phyloP scores from a whole-genome alignment of 2,113 vertebrate genomes.

The Pterocles orientalis region DNA sequence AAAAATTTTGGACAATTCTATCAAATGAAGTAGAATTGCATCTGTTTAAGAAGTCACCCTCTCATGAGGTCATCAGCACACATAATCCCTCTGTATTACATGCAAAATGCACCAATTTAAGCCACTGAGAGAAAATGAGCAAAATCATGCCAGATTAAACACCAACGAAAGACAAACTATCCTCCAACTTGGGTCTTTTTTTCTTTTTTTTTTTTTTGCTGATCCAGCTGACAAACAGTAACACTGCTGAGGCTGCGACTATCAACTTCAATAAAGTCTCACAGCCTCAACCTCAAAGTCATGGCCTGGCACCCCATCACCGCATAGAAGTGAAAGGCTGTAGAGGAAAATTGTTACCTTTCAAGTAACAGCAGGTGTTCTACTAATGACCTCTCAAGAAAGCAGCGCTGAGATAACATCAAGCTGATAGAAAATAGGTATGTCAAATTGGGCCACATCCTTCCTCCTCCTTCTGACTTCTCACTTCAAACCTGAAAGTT shows the following conservation, averaged over 20 bases:
- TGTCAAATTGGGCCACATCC: neutral
- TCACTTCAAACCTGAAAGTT: neutral
- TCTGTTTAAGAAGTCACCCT: neutral
- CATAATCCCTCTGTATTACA: neutral
- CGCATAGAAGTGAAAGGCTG: rapidly evolving
- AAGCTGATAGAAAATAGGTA: neutral
- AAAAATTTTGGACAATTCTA: neutral
- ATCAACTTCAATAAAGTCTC: neutral
- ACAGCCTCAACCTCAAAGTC: neutral
- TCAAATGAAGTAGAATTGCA: neutral
- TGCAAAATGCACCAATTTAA: neutral
- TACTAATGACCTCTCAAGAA: neutral
- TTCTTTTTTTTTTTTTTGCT: neutral
- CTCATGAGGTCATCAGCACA: neutral
- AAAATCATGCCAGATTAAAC: neutral
- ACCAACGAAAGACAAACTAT: neutral
- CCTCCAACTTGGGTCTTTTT: neutral
- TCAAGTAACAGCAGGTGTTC: neutral
- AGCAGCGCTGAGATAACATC: neutral
- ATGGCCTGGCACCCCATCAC: rapidly evolving
- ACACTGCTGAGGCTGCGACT: neutral
- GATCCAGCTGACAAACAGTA: neutral
- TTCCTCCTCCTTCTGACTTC: neutral
- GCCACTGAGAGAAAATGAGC: neutral
- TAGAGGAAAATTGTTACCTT: neutral